These are phyloP conservation scores for Drosophila aldrichi DNA, from an alignment of 2,888 invertebrate species.

Conservation along the genomic window DNA sequence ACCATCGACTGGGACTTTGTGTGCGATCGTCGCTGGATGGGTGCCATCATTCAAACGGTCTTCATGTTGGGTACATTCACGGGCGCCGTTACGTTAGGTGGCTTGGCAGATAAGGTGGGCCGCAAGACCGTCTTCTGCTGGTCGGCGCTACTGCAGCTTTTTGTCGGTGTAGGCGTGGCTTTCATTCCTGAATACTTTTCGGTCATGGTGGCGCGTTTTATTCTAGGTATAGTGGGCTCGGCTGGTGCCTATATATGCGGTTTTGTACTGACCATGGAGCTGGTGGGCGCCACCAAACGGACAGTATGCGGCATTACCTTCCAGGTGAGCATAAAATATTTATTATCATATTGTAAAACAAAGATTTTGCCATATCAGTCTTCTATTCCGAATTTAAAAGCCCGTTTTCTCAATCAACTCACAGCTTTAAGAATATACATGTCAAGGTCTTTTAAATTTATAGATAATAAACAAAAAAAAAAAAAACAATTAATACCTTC, in stretches of 20 bases:
- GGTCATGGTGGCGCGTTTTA: conserved; percentile 89
- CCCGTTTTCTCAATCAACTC: not conserved
- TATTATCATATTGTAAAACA: not conserved
- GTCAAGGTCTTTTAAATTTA: not conserved
- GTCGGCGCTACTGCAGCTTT: conserved; percentile 90
- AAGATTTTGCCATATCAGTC: not conserved
- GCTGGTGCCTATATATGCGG: conserved; percentile 88
- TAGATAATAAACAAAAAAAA: not conserved
- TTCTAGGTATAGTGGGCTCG: conserved; percentile 93
- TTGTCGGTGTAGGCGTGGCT: conserved; percentile 90
- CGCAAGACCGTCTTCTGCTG: conserved; percentile 92
- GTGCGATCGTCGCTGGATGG: conserved; percentile 92
- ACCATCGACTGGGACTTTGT: conserved; percentile 94
- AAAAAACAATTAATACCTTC: not conserved
- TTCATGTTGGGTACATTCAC: conserved; percentile 93
- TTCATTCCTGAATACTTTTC: conserved; percentile 92
- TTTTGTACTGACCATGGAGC: conserved; percentile 90
- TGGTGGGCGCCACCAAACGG: conserved; percentile 92
- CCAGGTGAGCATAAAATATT: conserved; percentile 58
- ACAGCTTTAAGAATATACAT: not conserved
- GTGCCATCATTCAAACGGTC: conserved; percentile 90
- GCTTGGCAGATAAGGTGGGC: conserved; percentile 92
- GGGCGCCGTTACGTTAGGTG: conserved; percentile 92
- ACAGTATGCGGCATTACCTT: conserved; percentile 92
- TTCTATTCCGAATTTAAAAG: not conserved